Conservation (phyloP, 2,113 vertebrate species). For the Calyptommatus sinebrachiatus region DNA sequence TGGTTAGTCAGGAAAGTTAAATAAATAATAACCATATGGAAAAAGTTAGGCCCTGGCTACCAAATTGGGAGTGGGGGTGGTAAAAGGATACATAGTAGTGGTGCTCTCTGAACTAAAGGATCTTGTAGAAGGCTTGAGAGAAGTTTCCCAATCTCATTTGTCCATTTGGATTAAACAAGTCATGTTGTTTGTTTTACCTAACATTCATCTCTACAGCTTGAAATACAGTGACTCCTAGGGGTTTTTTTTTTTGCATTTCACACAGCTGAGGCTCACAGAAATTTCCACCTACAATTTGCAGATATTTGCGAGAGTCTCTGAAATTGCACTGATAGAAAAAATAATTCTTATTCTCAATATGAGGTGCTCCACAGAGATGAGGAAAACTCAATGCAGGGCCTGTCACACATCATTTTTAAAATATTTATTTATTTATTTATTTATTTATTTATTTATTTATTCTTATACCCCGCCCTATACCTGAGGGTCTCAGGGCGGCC, state of each 20-base stretch:
- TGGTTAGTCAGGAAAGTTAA: conserved; percentile 52
- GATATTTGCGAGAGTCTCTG: not conserved
- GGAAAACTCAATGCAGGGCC: too few relatives aligned
- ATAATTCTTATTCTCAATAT: not conserved
- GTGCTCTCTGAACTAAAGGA: conserved; percentile 34
- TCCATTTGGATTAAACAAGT: not conserved
- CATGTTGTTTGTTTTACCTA: conserved; percentile 18
- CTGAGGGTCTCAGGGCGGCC: too few relatives aligned
- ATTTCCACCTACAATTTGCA: not conserved
- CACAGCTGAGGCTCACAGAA: fast-evolving
- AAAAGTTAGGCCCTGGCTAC: conserved; percentile 38
- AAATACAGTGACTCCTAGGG: not conserved
- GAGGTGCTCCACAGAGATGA: not conserved
- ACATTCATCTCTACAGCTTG: conserved; percentile 16
- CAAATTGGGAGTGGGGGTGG: conserved; percentile 11
- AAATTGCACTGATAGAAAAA: conserved; percentile 7
- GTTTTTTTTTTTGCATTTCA: conserved; percentile 7
- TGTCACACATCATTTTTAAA: too few relatives aligned
- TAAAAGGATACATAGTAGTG: not conserved
- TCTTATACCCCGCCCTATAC: too few relatives aligned
- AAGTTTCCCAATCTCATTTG: conserved; percentile 27
- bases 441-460: too few relatives aligned
- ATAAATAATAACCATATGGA: conserved; percentile 58
- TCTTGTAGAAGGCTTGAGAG: not conserved
- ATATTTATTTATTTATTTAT: too few relatives aligned